Conservation (phyloP, 2,888 invertebrate species). For the Anthrax anthrax region DNA sequence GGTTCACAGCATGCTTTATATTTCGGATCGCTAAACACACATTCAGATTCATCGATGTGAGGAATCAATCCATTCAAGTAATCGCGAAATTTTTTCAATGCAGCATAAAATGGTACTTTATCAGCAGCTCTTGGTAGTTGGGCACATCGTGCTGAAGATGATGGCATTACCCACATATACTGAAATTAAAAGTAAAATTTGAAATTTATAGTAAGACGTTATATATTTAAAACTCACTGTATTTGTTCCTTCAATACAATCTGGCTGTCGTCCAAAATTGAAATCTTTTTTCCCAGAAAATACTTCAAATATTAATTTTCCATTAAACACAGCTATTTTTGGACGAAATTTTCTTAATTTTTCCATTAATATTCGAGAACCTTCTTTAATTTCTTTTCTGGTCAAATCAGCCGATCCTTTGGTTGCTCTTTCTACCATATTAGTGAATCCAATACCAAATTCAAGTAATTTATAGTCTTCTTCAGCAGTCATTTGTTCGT, state of each 20-base stretch:
- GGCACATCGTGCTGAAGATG: constrained; percentile 92
- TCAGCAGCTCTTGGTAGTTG: constrained; percentile 94
- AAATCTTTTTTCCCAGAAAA: constrained; percentile 96
- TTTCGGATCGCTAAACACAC: constrained; percentile 65
- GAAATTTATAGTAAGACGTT: too few relatives aligned
- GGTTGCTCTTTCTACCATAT: constrained; percentile 91
- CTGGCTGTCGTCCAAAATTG: constrained; percentile 90
- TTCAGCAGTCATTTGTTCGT: constrained; percentile 90
- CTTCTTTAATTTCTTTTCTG: constrained; percentile 86
- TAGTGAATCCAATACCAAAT: constrained; percentile 94
- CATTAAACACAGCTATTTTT: constrained; percentile 95
- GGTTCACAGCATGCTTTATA: constrained; percentile 48
- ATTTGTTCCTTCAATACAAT: constrained; percentile 82
- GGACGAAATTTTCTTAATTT: constrained; percentile 86
- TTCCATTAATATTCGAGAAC: constrained; percentile 73
- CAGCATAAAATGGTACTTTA: constrained; percentile 95
- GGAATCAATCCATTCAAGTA: constrained; percentile 76
- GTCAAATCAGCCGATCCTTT: constrained; percentile 93
- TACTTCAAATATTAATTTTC: constrained; percentile 96
- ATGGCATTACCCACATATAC: constrained; percentile 99
- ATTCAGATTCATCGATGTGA: constrained; percentile 74
- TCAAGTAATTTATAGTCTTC: constrained; percentile 88
- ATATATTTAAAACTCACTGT: constrained; percentile 50
- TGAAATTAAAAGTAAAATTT: constrained; percentile 34
- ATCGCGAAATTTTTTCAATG: constrained; percentile 89